Percentiles rank a stretch among this genome's conserved stretches.
phyloP scores from a whole-genome alignment of 37 sponge, comb jelly and placozoan species.

The Agelas oroides region DNA sequence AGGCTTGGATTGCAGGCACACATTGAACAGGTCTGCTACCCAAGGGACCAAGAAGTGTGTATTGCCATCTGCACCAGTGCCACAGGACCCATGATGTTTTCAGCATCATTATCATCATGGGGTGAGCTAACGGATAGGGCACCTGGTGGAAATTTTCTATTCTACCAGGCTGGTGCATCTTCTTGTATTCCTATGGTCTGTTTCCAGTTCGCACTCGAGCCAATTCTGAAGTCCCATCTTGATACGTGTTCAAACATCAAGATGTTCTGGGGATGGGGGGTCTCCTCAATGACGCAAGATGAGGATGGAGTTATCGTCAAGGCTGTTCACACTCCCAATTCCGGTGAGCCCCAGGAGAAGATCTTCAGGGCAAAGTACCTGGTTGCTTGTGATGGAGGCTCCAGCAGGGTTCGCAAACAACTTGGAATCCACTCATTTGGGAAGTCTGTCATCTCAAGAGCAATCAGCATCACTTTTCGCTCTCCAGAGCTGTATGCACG shows the following conservation, averaged over 20 bases:
- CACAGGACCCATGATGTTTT: constrained; percentile 3
- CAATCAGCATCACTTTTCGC: constrained; percentile 56
- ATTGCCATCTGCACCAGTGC: background rate
- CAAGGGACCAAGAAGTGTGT: constrained; percentile 41
- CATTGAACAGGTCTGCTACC: constrained; percentile 47
- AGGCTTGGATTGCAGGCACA: constrained; percentile 60
- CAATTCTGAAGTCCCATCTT: constrained; percentile 57
- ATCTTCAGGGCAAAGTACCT: constrained; percentile 51
- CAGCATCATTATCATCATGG: constrained; percentile 46
- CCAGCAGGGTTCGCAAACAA: constrained; percentile 57
- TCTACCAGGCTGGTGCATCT: constrained; percentile 40
- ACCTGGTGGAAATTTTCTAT: constrained; percentile 6
- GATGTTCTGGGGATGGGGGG: constrained; percentile 62
- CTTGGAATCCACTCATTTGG: constrained; percentile 70
- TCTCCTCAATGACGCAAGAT: constrained; percentile 48
- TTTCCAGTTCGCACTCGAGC: constrained; percentile 70
- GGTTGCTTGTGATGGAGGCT: constrained; percentile 78
- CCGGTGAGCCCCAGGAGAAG: constrained; percentile 10
- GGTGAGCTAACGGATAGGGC: constrained; percentile 58
- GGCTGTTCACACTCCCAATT: background rate
- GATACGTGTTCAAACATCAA: constrained; percentile 15
- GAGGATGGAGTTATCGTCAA: constrained; percentile 60
- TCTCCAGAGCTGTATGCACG: constrained; percentile 50
- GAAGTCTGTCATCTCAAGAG: constrained; percentile 55
- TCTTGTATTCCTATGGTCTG: constrained; percentile 32